phyloP scores from a whole-genome alignment of 2,113 vertebrate genomes.

The Nansenia antarctica region DNA sequence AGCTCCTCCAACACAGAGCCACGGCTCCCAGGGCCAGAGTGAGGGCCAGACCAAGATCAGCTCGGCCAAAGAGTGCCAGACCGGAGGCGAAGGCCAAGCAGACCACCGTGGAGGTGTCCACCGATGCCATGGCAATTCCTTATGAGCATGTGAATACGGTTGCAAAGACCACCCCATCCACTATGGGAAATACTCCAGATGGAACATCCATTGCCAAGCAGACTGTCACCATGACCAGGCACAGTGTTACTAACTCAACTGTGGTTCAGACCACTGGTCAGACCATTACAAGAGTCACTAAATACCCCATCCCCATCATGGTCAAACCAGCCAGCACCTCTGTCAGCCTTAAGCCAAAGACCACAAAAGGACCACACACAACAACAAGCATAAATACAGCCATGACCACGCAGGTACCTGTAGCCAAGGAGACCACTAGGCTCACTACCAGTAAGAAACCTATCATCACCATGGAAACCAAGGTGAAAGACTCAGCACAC shows the following conservation, averaged over 20 bases:
- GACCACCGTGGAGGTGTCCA: background rate
- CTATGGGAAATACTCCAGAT: background rate
- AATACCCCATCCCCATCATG: background rate
- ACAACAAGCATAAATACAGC: background rate
- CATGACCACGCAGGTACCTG: background rate
- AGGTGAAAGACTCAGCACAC: conserved; percentile 18
- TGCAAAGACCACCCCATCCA: conserved; percentile 7
- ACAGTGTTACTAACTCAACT: background rate
- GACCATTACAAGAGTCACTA: conserved; percentile 9
- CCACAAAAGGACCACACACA: conserved; percentile 17
- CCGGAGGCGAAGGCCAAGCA: background rate
- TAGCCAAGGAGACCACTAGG: conserved; percentile 1
- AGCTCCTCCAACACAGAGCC: conserved; percentile 82
- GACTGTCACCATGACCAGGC: conserved; percentile 2
- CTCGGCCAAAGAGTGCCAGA: conserved; percentile 24
- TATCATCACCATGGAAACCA: background rate
- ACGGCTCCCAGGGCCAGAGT: conserved; percentile 35
- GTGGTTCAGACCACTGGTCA: conserved; percentile 22
- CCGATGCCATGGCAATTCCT: background rate
- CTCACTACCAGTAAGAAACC: background rate
- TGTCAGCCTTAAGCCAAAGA: background rate
- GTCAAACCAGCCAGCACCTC: conserved; percentile 7
- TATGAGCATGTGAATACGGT: background rate
- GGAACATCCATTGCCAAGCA: too few relatives aligned
- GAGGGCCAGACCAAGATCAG: conserved; percentile 45